A percentile compares a stretch with the other conserved stretches of the same genome.
phyloP scores from a whole-genome alignment of 2,113 vertebrate species.

The Castor canadensis region DNA sequence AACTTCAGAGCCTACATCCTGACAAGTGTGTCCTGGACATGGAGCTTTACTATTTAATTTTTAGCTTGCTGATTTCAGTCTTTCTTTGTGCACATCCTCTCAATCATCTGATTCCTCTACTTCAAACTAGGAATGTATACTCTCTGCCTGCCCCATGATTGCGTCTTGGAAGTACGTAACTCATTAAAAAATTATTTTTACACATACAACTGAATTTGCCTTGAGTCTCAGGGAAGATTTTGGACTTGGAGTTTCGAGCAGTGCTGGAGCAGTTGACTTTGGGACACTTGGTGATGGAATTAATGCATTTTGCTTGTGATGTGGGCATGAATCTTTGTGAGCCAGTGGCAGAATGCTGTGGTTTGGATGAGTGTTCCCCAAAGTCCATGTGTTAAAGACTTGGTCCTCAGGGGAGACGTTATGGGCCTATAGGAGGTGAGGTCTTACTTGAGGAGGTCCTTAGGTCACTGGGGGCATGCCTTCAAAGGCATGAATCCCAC shows the following conservation, averaged over 20 bases:
- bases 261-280: neutral
- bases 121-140: neutral
- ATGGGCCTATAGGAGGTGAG: neutral
- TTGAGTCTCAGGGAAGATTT: neutral
- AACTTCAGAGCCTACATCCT: neutral
- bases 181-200: neutral
- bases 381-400: neutral
- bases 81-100: neutral
- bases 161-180: too few relatives aligned
- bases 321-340: neutral
- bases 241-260: neutral
- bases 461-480: neutral
- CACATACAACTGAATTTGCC: neutral
- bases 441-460: too few relatives aligned
- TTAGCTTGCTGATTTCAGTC: neutral
- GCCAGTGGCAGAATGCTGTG: neutral
- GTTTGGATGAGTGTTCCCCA: neutral
- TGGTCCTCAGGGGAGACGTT: neutral
- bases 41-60: neutral
- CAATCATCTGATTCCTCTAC: neutral
- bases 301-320: neutral
- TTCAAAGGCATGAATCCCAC: neutral
- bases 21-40: neutral
- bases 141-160: neutral
- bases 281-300: neutral